Percentiles rank a stretch among this genome's conserved stretches.
Evolutionary conservation across 2,888 invertebrate species (phyloP).

Genomic region (Nezara viridula): DNA sequence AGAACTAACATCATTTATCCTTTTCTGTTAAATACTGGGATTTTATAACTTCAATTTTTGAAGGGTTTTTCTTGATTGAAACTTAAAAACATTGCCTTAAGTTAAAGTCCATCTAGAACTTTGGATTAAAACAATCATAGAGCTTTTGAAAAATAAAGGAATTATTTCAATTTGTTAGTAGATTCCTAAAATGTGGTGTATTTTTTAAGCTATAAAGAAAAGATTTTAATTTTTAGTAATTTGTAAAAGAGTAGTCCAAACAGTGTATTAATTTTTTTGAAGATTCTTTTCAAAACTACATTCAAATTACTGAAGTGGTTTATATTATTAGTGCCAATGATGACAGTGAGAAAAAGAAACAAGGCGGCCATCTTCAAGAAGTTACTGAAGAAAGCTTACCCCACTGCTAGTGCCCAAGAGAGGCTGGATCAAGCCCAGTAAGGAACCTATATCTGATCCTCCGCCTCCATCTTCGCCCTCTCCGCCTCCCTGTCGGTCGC

Average conservation of each 20-base stretch:
- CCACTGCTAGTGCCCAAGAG: slow-evolving; percentile 65
- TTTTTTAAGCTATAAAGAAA: not conserved
- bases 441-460: slow-evolving; percentile 65
- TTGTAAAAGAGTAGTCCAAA: not conserved
- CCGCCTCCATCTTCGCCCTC: slow-evolving; percentile 62
- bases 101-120: too few relatives aligned
- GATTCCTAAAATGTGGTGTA: too few relatives aligned
- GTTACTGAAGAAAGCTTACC: slow-evolving; percentile 35
- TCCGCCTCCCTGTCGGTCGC: slow-evolving; percentile 60
- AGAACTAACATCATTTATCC: too few relatives aligned
- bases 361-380: not conserved
- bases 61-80: too few relatives aligned
- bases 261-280: not conserved
- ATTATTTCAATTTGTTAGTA: too few relatives aligned
- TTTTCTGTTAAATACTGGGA: too few relatives aligned
- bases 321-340: not conserved
- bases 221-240: not conserved
- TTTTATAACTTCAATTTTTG: too few relatives aligned
- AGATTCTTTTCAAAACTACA: not conserved
- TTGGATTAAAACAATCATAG: too few relatives aligned
- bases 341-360: not conserved
- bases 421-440: slow-evolving; percentile 65
- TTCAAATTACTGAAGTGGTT: not conserved
- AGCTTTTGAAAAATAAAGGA: too few relatives aligned
- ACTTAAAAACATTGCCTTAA: too few relatives aligned